Base-by-base conservation (phyloP, 2,888 invertebrate genomes). In the Strigamia crassipes region DNA sequence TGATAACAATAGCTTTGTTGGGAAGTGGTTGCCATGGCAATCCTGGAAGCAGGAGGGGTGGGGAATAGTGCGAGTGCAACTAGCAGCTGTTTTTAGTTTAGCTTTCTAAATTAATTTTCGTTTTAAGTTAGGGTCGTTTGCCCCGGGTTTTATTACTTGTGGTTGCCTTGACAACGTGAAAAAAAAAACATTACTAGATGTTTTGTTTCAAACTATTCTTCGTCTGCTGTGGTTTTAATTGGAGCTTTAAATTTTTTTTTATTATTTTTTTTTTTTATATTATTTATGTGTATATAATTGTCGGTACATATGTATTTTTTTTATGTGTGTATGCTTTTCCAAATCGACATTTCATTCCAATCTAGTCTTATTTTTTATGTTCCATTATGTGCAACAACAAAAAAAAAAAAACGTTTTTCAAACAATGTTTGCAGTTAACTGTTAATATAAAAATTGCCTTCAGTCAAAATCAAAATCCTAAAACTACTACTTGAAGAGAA, bases 1-100 rank as follows among this genome's bases (percentile, higher is more conserved):
- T 73, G 73, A 73, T 73, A 73, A 73, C 73, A 73, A 73, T 73
- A 73, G 73, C 73, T 73, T 73, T 73, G 73, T 73, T 73, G 73
- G 73, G 73, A 73, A 73, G 73, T 73, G 73, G 73, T 73, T 73
- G 31, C 73, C 31, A 73, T 13, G 8, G 31, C 27, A 73, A 73
- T 31, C 73, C 12, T 27, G 13, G 56, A n/a, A 56, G 56, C 56
- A 31, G 73, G 23, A 31, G 73, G 73, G 73, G 61, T 27, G 73
- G 73, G 9, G 73, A 73, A 73, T 27, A 23, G 61, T 73, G 73
- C 73, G 31, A 31, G 73, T 73, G 73, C 73, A 73, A 73, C 73
- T 73, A 73, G 73, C 73, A 73, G 73, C 73, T 73, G 73, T 73
- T 73, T 73, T 73, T 73, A 73, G 73, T 73, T 73, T 73, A 73